Percentiles rank a stretch among this genome's conserved stretches.
These are phyloP conservation scores for Porites divaricata DNA, from an alignment of 92 coral and sea anemone genomes.

Conservation along the genomic window DNA sequence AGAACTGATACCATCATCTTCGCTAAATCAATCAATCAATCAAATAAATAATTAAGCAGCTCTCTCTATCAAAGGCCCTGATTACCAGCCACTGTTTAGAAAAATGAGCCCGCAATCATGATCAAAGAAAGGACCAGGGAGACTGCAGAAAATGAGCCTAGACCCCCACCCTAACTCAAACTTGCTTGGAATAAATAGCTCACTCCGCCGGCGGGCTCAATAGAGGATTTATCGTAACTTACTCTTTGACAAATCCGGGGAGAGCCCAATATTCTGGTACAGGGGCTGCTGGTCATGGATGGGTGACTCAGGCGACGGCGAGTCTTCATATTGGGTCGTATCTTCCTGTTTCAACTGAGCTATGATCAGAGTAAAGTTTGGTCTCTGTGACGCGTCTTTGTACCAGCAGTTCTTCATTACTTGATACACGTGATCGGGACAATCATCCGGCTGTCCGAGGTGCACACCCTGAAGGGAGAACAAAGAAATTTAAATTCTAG, in stretches of 20 bases:
- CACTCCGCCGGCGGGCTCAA: not conserved
- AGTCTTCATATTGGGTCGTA: constrained; percentile 19
- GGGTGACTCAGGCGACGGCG: not conserved
- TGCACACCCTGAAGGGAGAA: constrained; percentile 82
- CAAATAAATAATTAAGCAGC: no score
- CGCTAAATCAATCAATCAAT: no score
- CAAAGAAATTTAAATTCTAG: not conserved
- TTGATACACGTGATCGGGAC: constrained; percentile 85
- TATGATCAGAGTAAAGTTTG: constrained; percentile 76
- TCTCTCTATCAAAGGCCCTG: no score
- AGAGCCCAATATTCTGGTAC: constrained; percentile 22
- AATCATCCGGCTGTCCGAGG: constrained; percentile 92
- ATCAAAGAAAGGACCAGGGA: no score
- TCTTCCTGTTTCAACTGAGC: constrained; percentile 75
- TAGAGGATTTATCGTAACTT: not conserved
- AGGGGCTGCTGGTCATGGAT: constrained; percentile 41
- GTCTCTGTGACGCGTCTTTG: constrained; percentile 78
- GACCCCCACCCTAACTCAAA: no score
- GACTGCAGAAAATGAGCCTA: no score
- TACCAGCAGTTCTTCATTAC: constrained; percentile 92
- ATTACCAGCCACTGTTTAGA: no score
- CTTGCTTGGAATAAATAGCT: no score
- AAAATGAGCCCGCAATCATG: no score
- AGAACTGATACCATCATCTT: no score
- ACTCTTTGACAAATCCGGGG: constrained; percentile 4